Conservation (phyloP, 2,888 invertebrate genomes). For the Phengaris arion region DNA sequence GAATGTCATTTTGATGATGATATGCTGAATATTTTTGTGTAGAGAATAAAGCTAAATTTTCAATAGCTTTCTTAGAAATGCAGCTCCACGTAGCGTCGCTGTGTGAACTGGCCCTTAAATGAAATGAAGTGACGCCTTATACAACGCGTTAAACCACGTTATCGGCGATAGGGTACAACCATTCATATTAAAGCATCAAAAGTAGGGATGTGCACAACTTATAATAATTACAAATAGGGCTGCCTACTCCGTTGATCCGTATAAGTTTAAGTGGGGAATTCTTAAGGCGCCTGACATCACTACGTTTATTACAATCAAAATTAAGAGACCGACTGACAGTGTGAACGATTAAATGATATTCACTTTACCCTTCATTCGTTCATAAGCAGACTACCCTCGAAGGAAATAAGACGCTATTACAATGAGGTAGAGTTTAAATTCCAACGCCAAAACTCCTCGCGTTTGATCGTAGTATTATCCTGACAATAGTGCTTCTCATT, state of each 20-base stretch:
- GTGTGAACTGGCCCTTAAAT: no score
- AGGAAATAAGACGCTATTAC: conserved; percentile 43
- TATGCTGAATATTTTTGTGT: no score
- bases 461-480: conserved; percentile 76
- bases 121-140: no score
- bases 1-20: no score
- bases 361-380: conserved; percentile 67
- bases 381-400: conserved; percentile 41
- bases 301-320: conserved; percentile 57
- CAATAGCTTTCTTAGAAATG: no score
- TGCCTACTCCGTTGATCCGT: conserved; percentile 2
- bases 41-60: no score
- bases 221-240: conserved; percentile 8
- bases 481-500: conserved; percentile 74
- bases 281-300: conserved; percentile 37
- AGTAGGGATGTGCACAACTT: not conserved
- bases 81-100: no score
- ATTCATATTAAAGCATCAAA: not conserved
- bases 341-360: conserved; percentile 74
- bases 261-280: conserved; percentile 32
- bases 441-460: conserved; percentile 43
- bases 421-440: conserved; percentile 42
- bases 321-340: conserved; percentile 73
- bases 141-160: not conserved
- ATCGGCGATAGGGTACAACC: not conserved